phyloP scores from a whole-genome alignment of 30 jellyfish, hydroid and myxozoan species.

The Clytia hemisphaerica region DNA sequence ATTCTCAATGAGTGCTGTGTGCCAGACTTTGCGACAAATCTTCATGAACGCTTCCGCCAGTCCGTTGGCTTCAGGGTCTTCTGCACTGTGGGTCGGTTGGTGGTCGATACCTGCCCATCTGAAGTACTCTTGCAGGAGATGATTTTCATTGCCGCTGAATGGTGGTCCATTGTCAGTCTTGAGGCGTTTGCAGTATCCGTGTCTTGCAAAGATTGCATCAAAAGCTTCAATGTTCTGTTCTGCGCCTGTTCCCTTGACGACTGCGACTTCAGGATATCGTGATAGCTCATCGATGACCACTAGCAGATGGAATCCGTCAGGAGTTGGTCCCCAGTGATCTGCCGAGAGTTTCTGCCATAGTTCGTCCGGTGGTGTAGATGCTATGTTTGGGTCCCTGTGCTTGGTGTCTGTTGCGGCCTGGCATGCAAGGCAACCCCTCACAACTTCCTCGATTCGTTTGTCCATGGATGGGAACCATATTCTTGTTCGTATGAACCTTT shows the following conservation, averaged over 20 bases:
- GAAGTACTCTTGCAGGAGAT: constrained; percentile 11
- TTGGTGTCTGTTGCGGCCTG: constrained; percentile 19
- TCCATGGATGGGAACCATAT: constrained; percentile 17
- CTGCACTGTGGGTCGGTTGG: constrained; percentile 17
- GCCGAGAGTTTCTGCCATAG: constrained; percentile 27
- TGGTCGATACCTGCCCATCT: constrained; percentile 25
- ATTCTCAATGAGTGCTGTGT: constrained; percentile 16
- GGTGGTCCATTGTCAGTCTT: constrained; percentile 30
- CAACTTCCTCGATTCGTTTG: neutral
- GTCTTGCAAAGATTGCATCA: constrained; percentile 18
- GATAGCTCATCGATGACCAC: constrained; percentile 8
- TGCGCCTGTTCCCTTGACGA: constrained; percentile 23
- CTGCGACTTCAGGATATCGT: constrained; percentile 15
- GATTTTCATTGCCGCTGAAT: constrained; percentile 17
- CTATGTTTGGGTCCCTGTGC: constrained; percentile 23
- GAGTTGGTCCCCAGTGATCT: constrained; percentile 23
- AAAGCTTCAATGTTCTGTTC: constrained; percentile 21
- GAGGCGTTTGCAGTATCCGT: constrained; percentile 21
- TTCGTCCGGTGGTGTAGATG: constrained; percentile 13
- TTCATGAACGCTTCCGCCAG: constrained; percentile 32
- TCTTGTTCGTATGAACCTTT: constrained; percentile 15
- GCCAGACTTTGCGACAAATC: constrained; percentile 25
- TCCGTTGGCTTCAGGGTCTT: constrained; percentile 30
- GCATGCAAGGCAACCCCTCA: constrained; percentile 24
- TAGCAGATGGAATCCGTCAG: constrained; percentile 27